A percentile compares a stretch with the other conserved stretches of the same genome.
Evolutionary conservation across 2,113 vertebrate species (phyloP).

Genomic region (Hyla sarda): DNA sequence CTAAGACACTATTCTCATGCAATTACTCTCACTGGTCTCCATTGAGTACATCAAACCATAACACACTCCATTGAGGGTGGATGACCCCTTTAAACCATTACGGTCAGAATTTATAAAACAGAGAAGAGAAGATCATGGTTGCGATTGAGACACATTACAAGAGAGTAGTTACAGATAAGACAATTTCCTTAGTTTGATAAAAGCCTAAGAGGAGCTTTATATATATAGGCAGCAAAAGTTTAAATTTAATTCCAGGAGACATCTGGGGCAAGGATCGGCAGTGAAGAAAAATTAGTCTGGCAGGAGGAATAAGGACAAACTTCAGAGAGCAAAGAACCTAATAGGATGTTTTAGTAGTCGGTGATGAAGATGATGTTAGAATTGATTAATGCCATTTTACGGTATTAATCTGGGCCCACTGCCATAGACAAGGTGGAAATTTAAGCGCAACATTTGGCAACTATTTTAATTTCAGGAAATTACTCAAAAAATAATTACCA

Average conservation of each 20-base stretch:
- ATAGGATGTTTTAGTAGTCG: constrained; percentile 11
- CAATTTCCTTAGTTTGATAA: not conserved
- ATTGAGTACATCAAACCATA: not conserved
- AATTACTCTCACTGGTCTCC: not conserved
- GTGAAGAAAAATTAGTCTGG: constrained; percentile 8
- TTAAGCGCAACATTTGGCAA: not conserved
- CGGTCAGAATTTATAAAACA: not conserved
- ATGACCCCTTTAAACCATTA: not conserved
- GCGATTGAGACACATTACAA: not conserved
- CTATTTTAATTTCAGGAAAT: not conserved
- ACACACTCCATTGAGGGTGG: not conserved
- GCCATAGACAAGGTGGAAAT: not conserved
- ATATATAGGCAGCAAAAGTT: not conserved
- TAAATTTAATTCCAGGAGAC: constrained; percentile 15
- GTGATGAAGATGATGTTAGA: constrained; percentile 15
- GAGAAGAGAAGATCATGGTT: not conserved
- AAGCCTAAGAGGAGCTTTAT: not conserved
- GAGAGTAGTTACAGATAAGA: not conserved
- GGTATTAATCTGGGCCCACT: constrained; percentile 12
- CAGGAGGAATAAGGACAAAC: constrained; percentile 15
- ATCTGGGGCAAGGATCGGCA: not conserved
- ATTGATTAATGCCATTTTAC: not conserved
- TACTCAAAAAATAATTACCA: not conserved
- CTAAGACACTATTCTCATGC: not conserved
- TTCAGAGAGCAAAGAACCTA: not conserved